Conservation (phyloP, 2,113 vertebrate genomes). For the Columbina picui region DNA sequence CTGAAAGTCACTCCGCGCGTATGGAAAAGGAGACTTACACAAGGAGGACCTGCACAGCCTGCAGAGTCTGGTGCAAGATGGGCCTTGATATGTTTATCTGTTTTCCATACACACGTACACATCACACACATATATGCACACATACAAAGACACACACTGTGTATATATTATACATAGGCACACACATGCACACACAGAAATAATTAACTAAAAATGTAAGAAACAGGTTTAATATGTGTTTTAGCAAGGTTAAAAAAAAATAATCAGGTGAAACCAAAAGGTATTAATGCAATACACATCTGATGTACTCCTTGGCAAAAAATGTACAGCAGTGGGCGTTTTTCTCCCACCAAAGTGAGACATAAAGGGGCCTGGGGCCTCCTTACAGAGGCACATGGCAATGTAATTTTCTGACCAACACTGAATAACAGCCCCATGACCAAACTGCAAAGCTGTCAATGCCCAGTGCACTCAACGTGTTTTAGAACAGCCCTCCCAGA, state of each 20-base stretch:
- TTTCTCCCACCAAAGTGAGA: not conserved
- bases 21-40: not conserved
- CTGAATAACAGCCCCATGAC: not conserved
- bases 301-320: not conserved
- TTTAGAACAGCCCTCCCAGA: not conserved
- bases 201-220: not conserved
- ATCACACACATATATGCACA: not conserved
- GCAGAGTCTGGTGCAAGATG: not conserved
- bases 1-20: not conserved
- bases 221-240: not conserved
- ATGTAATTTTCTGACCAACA: not conserved
- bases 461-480: not conserved
- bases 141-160: not conserved
- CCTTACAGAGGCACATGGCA: not conserved
- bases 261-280: not conserved
- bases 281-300: accelerated
- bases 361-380: not conserved
- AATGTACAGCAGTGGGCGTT: not conserved
- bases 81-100: accelerated
- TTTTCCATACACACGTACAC: not conserved
- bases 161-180: not conserved
- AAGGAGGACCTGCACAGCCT: not conserved
- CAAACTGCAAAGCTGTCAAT: not conserved
- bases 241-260: not conserved
- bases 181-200: not conserved